Conservation (phyloP, 2,113 vertebrate species). For the Trogon surrucura region DNA sequence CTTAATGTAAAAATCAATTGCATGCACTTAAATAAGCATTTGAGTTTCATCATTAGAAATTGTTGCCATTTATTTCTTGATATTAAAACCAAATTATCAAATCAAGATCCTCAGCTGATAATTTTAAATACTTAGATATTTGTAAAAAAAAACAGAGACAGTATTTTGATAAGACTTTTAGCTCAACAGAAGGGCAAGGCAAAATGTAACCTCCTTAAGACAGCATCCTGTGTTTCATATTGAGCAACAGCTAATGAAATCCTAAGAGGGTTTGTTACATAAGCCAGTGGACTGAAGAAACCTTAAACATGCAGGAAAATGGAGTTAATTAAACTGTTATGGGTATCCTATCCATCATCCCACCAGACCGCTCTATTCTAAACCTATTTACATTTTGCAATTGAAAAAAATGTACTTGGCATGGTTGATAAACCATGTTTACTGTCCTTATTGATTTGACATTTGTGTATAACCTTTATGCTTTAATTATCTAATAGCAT, state of each 20-base stretch:
- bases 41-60: not conserved
- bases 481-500: slow-evolving; percentile 74
- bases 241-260: slow-evolving; percentile 66
- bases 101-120: not conserved
- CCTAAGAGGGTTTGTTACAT: slow-evolving; percentile 76
- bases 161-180: slow-evolving; percentile 48
- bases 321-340: slow-evolving; percentile 79
- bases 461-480: slow-evolving; percentile 75
- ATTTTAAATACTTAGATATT: slow-evolving; percentile 47
- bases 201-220: slow-evolving; percentile 29
- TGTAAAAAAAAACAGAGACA: slow-evolving; percentile 39
- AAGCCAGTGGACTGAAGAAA: slow-evolving; percentile 76
- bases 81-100: slow-evolving; percentile 22
- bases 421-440: slow-evolving; percentile 73
- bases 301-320: slow-evolving; percentile 76
- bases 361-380: slow-evolving; percentile 23
- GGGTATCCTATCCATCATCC: slow-evolving; percentile 74
- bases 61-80: slow-evolving; percentile 18
- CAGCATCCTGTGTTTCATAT: not conserved
- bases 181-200: not conserved
- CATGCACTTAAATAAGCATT: not conserved
- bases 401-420: slow-evolving; percentile 63
- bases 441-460: slow-evolving; percentile 75
- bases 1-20: not conserved
- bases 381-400: slow-evolving; percentile 74